These are phyloP conservation scores for Brachyhypopomus occidentalis DNA, from an alignment of 2,113 vertebrate species.

Conservation along the genomic window DNA sequence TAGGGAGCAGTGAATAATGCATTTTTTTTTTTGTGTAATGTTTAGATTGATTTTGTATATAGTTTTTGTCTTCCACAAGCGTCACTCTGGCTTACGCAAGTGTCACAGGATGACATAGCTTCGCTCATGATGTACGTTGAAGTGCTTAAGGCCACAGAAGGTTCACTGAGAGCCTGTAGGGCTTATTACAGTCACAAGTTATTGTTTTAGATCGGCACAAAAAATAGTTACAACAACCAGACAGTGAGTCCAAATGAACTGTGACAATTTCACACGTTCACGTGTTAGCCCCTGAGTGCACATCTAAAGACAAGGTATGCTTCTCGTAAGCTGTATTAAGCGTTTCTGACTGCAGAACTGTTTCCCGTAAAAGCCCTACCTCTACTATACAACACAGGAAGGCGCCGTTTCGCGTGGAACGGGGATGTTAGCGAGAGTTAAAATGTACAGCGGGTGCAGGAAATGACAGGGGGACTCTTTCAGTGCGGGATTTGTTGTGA, in stretches of 20 bases:
- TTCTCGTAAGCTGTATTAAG: not conserved
- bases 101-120: too few relatives aligned
- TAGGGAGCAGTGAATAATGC: not conserved
- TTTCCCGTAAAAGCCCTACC: not conserved
- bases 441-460: too few relatives aligned
- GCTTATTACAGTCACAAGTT: too few relatives aligned
- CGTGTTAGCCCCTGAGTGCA: not conserved
- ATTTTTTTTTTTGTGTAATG: not conserved
- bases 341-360: not conserved
- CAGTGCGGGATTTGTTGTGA: not conserved
- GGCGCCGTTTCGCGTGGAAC: not conserved
- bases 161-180: too few relatives aligned
- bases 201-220: too few relatives aligned
- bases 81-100: too few relatives aligned
- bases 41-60: not conserved
- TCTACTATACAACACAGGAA: not conserved
- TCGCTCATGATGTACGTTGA: too few relatives aligned
- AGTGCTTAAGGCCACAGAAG: too few relatives aligned
- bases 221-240: too few relatives aligned
- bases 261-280: not conserved
- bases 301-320: not conserved
- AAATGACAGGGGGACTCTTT: not conserved
- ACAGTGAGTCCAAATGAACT: not conserved
- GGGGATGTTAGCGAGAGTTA: too few relatives aligned
- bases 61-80: not conserved